Evolutionary conservation across 2,113 vertebrate genomes (phyloP).

Genomic region (Australoheros scitulus): DNA sequence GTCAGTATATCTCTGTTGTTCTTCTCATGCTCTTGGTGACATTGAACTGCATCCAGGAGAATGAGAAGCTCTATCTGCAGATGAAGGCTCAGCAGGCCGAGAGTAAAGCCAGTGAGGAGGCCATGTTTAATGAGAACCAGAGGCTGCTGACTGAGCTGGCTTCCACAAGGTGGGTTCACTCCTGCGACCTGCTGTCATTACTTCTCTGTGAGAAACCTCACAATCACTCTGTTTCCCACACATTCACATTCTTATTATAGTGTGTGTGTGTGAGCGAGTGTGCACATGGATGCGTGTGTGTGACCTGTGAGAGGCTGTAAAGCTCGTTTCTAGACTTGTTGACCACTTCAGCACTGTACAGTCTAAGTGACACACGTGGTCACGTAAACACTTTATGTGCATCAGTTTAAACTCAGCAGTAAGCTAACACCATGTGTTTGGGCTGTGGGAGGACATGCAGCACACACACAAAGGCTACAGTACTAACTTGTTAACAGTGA

Average conservation of each 20-base stretch:
- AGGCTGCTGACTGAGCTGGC: constrained; percentile 83
- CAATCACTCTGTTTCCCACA: neutral
- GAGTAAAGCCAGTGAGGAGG: constrained; percentile 87
- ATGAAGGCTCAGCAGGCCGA: constrained; percentile 87
- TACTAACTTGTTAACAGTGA: neutral
- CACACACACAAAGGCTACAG: neutral
- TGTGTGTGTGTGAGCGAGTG: neutral
- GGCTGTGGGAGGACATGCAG: neutral
- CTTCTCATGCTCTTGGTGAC: no score
- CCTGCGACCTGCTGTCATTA: neutral
- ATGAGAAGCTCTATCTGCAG: constrained; percentile 89
- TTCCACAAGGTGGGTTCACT: constrained; percentile 80
- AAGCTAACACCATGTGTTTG: rapidly evolving
- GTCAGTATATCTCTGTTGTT: neutral
- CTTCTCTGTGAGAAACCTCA: neutral
- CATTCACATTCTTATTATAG: neutral
- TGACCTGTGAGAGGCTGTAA: neutral
- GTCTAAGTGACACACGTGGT: neutral
- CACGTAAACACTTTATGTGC: neutral
- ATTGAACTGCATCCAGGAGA: constrained; percentile 82
- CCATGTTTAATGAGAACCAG: constrained; percentile 94
- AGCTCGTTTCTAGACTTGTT: neutral
- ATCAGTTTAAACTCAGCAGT: no score
- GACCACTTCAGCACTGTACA: neutral
- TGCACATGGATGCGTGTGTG: neutral